Evolutionary conservation across 2,797 vertebrate species (phyloP), one percentile per base, ranked within the genome.

Genomic region (Liasis olivaceus): DNA sequence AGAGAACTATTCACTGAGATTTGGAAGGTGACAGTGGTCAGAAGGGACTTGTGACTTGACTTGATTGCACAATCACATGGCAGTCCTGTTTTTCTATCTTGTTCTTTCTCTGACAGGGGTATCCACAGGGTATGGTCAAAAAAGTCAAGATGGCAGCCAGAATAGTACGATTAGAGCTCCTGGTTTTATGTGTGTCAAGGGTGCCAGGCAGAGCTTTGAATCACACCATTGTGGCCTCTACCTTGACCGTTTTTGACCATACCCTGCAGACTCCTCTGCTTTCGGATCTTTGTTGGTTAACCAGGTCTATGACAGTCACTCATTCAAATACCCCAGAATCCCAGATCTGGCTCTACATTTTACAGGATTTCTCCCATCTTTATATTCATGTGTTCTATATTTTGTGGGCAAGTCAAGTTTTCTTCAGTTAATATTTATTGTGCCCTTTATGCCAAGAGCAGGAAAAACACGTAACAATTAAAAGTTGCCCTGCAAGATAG

Each of bases 401-500:
- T 94, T 77, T 92, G 36, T 92, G 94, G 94, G 66, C 54, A 94
- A 22, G 90, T 87, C 12, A 51, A 84, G 87, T 90, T 63, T 56
- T 31, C 91, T 54, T 91, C 36, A 86, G 64, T 59, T 94, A 84
- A 63, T 94, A 93, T 94, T 97, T 94, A 89, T 94, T 91, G 86
- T 93, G 88, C 96, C 88, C 86, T 97, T 94, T 94, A 60, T 90
- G 77, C 94, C 88, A 60, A 89, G 31, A 93, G 89, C 89, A 28
- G 8, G 36, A 58, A 69, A 85, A 88, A 94, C 93, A 96, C 58
- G 54, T 84, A 93, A 92, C 94, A 94, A 93, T 94, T 96, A 90
- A 94, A 96, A 94, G 60, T 93, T 93, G 92, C 93, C 93, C 91
- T 94, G 92, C 91, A 66, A 93, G 69, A 77, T 59, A 77, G 89